Base-by-base conservation (phyloP, 2,797 vertebrate genomes). In the Peromyscus attwateri region DNA sequence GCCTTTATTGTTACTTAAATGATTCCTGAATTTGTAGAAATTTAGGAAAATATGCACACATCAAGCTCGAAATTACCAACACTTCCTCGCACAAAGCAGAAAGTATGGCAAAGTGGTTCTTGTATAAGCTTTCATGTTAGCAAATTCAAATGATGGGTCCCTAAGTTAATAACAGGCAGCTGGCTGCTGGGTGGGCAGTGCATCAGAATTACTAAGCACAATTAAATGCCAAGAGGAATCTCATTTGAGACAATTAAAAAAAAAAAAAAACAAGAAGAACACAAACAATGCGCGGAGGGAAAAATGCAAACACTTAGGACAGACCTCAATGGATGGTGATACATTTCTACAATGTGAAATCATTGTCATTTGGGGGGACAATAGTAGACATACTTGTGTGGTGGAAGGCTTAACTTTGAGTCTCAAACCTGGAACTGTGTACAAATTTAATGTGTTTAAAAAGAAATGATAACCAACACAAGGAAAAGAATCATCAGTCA, bases 21-120 rank as follows among this genome's bases (percentile, higher is more conserved):
- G 46, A 40, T 91, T 57, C 55, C 84, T 64, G 46, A 95, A 94
- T 94, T 71, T 94, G 29, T 92, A 52, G 16, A 76, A 64, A 70
- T 34, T 90, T n/a, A 64, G 66, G 34, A 91, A 87, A 25, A 31
- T 71, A 91, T 13, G n/a, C 5, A 81, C 11, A 84, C 19, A 68
- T 49, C 29, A 75, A 68, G 73, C 55, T 95, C 80, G 43, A 49
- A 93, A 89, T 64, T 52, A 71, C 13, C 60, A 71, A 5, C 8
- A 85, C 49, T 25, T 64, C 17, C 37, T 94, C 49, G 85, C 14
- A 92, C 46, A 66, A 96, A 92, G 88, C 66, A 89, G 0, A 75
- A 46, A 93, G 29, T 64, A 68, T 37, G 40, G 17, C 70, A 71
- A 76, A 92, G 43, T 40, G 46, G 29, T 21, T 92, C 75, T 25